phyloP scores from a whole-genome alignment of 2,113 vertebrate genomes.

The Cathartes aura region DNA sequence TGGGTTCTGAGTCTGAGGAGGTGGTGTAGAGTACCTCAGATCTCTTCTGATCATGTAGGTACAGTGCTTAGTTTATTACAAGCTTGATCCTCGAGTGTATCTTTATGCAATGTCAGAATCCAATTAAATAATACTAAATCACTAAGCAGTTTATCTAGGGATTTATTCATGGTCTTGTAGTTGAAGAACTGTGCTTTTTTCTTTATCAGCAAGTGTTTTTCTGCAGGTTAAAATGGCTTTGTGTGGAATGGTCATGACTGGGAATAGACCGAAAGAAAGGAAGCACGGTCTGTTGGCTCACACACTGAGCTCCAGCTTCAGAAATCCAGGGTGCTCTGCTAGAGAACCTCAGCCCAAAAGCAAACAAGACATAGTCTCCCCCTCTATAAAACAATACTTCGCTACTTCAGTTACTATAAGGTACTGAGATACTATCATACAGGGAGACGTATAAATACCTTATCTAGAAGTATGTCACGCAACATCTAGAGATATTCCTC shows the following conservation, averaged over 20 bases:
- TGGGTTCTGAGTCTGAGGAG: background rate
- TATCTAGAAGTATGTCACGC: background rate
- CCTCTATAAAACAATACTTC: background rate
- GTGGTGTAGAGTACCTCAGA: background rate
- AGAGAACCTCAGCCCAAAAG: background rate
- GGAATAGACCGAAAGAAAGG: background rate
- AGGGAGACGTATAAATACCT: background rate
- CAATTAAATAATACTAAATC: background rate
- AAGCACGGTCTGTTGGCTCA: background rate
- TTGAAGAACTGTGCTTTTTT: background rate
- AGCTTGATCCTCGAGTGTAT: accelerated
- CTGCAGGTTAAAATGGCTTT: background rate
- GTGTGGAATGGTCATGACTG: background rate
- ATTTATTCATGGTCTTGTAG: background rate
- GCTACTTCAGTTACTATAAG: background rate
- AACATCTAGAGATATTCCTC: background rate
- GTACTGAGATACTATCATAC: background rate
- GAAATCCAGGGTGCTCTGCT: background rate
- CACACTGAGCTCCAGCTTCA: background rate
- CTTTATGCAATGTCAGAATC: background rate
- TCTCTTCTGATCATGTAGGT: background rate
- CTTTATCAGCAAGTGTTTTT: background rate
- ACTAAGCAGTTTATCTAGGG: background rate
- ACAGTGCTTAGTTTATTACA: background rate
- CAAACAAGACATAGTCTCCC: background rate